Conservation (phyloP, 1,140 invertebrate species). For the Drosophila bocki region DNA sequence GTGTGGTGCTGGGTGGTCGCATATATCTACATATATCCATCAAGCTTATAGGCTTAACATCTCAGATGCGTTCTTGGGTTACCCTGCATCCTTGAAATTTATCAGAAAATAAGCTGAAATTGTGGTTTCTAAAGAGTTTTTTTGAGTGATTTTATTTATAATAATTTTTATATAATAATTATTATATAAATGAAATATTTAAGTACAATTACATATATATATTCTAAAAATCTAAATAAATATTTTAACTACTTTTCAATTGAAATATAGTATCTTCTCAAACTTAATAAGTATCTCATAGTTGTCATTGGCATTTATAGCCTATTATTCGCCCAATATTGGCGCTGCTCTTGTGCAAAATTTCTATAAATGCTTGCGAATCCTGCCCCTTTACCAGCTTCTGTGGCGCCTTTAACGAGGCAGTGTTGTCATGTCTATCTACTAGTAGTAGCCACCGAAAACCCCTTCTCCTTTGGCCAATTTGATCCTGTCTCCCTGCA, state of each 20-base stretch:
- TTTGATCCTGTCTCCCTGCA: constrained; percentile 29
- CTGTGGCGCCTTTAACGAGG: constrained; percentile 28
- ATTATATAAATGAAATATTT: too few relatives aligned
- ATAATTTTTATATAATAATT: too few relatives aligned
- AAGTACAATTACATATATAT: too few relatives aligned
- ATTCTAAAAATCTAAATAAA: neutral
- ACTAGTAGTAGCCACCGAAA: constrained; percentile 1
- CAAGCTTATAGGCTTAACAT: constrained; percentile 59
- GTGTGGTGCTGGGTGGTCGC: neutral
- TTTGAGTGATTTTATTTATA: too few relatives aligned
- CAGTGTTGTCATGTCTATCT: constrained; percentile 34
- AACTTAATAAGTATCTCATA: neutral
- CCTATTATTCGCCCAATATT: constrained; percentile 21
- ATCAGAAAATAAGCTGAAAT: too few relatives aligned
- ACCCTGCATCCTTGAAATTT: neutral
- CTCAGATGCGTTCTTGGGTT: neutral
- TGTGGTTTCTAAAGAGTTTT: too few relatives aligned
- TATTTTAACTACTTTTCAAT: neutral
- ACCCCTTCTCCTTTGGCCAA: constrained; percentile 23
- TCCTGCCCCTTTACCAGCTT: neutral
- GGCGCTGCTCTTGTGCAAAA: constrained; percentile 49
- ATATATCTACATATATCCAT: constrained; percentile 61
- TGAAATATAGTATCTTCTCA: neutral
- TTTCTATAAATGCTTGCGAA: constrained; percentile 68
- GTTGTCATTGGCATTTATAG: neutral